Evolutionary conservation across 2,797 vertebrate species (phyloP).

Genomic region (Galagoides demidoff): DNA sequence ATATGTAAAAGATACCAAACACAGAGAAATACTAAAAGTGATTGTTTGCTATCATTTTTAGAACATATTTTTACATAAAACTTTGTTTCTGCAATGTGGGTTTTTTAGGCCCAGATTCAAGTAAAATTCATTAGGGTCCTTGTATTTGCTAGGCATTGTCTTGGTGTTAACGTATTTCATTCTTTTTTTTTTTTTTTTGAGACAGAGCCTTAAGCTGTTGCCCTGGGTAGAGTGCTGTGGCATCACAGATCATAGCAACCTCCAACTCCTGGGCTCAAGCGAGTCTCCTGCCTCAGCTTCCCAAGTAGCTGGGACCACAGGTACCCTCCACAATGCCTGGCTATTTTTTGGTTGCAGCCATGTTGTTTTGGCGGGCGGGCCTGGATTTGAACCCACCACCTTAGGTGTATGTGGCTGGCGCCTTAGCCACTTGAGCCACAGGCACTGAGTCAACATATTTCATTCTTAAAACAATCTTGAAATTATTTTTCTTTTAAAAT

Average conservation of each 20-base stretch:
- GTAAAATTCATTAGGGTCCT: background rate
- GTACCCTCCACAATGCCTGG: no score
- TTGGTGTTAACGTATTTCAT: background rate
- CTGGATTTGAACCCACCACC: no score
- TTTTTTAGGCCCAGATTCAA: background rate
- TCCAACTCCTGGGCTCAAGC: no score
- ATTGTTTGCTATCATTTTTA: conserved; percentile 1
- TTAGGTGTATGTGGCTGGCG: no score
- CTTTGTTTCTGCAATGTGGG: background rate
- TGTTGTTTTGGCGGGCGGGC: no score
- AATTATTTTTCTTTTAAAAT: background rate
- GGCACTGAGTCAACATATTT: background rate
- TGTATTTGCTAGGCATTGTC: background rate
- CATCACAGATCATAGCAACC: no score
- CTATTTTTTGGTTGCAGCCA: no score
- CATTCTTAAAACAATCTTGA: background rate
- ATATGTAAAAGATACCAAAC: background rate
- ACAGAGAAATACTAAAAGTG: background rate
- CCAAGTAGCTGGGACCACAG: no score
- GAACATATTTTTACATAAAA: conserved; percentile 5
- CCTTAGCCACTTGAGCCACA: no score
- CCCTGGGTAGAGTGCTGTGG: no score
- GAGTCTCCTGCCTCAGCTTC: no score
- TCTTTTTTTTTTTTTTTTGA: background rate
- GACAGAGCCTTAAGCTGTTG: no score